Evolutionary conservation across 2,113 vertebrate species (phyloP), one percentile per base, ranked within the genome.

Genomic region (Lagenorhynchus albirostris): DNA sequence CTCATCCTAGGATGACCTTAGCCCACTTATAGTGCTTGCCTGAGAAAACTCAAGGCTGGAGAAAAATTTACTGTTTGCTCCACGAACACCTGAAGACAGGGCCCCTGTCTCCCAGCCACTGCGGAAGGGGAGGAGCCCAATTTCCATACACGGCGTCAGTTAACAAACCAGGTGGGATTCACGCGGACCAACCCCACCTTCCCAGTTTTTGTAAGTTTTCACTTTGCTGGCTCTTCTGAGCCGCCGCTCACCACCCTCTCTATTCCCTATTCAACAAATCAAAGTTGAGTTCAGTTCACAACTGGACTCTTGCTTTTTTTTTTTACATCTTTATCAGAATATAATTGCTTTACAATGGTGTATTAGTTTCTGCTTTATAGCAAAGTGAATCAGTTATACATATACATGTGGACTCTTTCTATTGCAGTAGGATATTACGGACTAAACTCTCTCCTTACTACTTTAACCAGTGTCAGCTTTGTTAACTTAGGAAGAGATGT

Each of bases 91-190:
- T 60, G 10, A 83, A 38, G 65, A 5, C 1, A 10, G 4, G 11
- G 23, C 67, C 15, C 2, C 55, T 1, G 10, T 44, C 50, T 26
- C 67, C 55, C 7, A 3, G 31, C n/a, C 20, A 18, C 26, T 13
- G 33, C 0, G 1, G 44, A 26, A 65, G 8, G 71, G 41, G 91
- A 53, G 60, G 14, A 53, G 44, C 58, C 81, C 53, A 20, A 14
- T 44, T 33, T 76, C 29, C 17, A 14, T 21, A 9, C 8, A 0
- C 18, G 11, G 9, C 5, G 0, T 62, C 21, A 3, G 10, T 67
- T 67, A 77, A 77, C 82, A 41, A 65, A 26, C 58, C 65, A 71
- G 38, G 13, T 20, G 33, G 7, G 0, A 65, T 76, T 85, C 70
- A 65, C 6, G 1, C 41, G 44, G 58, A 26, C 31, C 33, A n/a